Evolutionary conservation across 2,888 invertebrate species (phyloP).

Genomic region (Dicroscelio sp.): DNA sequence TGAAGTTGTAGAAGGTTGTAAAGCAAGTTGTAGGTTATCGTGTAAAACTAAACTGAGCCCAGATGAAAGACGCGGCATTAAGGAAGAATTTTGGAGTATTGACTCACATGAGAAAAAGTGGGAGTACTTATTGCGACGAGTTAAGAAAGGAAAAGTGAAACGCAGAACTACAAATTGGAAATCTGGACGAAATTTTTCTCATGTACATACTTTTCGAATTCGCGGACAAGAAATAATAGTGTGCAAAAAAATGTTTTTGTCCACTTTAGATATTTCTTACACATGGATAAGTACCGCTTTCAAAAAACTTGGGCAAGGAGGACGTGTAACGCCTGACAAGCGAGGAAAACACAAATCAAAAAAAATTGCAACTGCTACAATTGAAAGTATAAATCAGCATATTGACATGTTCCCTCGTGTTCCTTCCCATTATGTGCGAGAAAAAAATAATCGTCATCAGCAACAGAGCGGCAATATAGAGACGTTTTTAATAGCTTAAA

Average conservation of each 20-base stretch:
- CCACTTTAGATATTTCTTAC: conserved; percentile 35
- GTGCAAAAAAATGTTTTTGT: conserved; percentile 49
- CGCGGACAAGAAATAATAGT: conserved; percentile 5
- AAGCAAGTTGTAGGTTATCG: too few species aligned
- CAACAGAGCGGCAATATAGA: conserved; percentile 49
- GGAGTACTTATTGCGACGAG: conserved; percentile 27
- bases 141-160: background rate
- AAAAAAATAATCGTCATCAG: conserved; percentile 11
- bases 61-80: background rate
- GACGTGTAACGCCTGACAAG: background rate
- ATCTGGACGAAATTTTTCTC: conserved; percentile 10
- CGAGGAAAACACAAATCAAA: conserved; percentile 41
- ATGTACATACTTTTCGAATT: conserved; percentile 15
- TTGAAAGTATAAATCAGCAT: conserved; percentile 35
- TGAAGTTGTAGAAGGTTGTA: too few species aligned
- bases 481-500: conserved; percentile 38
- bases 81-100: conserved; percentile 25
- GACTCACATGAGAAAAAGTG: conserved; percentile 45
- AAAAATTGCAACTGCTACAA: conserved; percentile 11
- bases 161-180: background rate
- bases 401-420: conserved; percentile 44
- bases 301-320: conserved; percentile 11
- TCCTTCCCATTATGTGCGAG: conserved; percentile 45
- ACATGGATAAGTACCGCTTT: conserved; percentile 34
- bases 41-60: too few species aligned